Conservation (phyloP, 2,113 vertebrate species). For the Sylvilagus bachmani region DNA sequence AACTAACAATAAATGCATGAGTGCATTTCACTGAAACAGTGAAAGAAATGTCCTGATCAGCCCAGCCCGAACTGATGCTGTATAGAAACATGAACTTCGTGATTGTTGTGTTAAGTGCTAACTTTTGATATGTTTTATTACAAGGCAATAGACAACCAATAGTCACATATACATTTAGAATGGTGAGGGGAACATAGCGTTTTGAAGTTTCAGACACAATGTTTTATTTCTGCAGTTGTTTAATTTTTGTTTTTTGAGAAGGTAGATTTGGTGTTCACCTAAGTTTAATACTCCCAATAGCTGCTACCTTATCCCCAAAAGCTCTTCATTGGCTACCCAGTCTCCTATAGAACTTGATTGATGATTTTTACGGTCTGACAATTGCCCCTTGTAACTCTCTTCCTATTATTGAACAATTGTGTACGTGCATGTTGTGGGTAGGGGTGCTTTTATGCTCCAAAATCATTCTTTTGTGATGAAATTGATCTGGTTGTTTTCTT, state of each 20-base stretch:
- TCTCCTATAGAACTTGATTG: background rate
- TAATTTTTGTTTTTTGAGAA: background rate
- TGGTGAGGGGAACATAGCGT: background rate
- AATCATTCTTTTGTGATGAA: background rate
- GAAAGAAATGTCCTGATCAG: background rate
- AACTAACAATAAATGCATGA: background rate
- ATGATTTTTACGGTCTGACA: background rate
- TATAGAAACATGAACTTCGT: background rate
- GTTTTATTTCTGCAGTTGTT: background rate
- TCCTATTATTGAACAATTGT: background rate
- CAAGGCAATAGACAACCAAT: background rate
- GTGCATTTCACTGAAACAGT: background rate
- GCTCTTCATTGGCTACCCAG: background rate
- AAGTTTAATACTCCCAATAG: background rate
- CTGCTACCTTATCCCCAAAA: background rate
- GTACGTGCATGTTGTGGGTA: background rate
- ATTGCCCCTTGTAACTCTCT: background rate
- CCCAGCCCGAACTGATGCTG: background rate
- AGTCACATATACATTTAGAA: background rate
- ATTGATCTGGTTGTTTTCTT: constrained; percentile 7
- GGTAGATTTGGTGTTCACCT: background rate
- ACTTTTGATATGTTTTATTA: background rate
- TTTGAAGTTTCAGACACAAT: background rate
- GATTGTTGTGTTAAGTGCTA: background rate
- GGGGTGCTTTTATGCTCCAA: background rate